These are phyloP conservation scores for Zeuzera pyrina DNA, from an alignment of 2,888 invertebrate species.

Conservation along the genomic window DNA sequence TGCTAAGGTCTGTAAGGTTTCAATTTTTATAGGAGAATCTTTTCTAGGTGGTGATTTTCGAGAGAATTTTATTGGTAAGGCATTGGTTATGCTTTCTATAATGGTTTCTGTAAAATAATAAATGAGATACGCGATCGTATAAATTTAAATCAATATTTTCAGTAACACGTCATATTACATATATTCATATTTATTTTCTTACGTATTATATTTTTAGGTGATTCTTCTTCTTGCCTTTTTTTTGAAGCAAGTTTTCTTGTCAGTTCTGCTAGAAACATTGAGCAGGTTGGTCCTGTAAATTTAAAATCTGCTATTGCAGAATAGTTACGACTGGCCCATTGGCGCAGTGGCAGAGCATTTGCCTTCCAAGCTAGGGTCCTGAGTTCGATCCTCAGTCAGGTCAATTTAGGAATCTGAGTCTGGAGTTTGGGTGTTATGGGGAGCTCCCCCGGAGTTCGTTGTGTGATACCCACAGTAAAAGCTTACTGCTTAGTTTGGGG, in stretches of 20 bases:
- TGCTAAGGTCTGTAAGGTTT: conserved; percentile 38
- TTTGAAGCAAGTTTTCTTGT: conserved; percentile 43
- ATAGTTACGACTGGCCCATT: too few species aligned
- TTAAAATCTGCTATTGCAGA: too few species aligned
- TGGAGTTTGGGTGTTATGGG: too few species aligned
- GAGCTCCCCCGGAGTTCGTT: too few species aligned
- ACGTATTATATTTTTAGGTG: conserved; percentile 48
- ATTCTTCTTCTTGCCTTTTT: conserved; percentile 38
- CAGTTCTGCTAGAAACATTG: conserved; percentile 55
- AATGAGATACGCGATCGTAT: neutral
- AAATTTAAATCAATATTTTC: conserved; percentile 3
- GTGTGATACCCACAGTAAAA: too few species aligned
- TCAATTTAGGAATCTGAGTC: too few species aligned
- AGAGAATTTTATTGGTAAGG: conserved; percentile 44
- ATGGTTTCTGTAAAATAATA: conserved; percentile 39
- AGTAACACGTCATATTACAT: neutral
- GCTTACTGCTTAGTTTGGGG: too few species aligned
- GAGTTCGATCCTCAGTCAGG: too few species aligned
- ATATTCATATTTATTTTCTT: conserved; percentile 22
- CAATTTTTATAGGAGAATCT: conserved; percentile 41
- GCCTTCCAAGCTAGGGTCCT: too few species aligned
- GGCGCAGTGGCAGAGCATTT: too few species aligned
- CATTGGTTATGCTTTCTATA: conserved; percentile 50
- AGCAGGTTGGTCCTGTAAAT: conserved; percentile 48
- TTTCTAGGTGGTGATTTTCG: conserved; percentile 32